These are phyloP conservation scores for Antedon mediterranea DNA, from an alignment of 53 echinoderm and acorn worm species.

Conservation along the genomic window DNA sequence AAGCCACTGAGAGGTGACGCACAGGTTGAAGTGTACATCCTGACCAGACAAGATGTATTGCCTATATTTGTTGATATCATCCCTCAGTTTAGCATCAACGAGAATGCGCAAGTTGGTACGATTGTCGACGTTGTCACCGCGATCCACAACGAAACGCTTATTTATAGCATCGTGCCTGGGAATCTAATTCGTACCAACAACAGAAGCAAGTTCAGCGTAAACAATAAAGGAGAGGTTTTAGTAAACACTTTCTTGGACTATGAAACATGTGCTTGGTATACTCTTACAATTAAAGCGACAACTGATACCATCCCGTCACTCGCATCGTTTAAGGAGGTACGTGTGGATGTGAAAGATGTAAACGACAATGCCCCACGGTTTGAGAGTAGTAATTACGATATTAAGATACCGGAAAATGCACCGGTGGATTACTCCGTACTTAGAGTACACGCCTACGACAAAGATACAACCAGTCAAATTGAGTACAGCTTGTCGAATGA, in stretches of 20 bases:
- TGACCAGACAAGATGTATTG: constrained; percentile 19
- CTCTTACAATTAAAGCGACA: constrained; percentile 56
- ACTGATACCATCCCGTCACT: constrained; percentile 36
- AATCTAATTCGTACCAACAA: constrained; percentile 66
- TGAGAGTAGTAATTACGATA: constrained; percentile 42
- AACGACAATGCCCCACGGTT: constrained; percentile 87
- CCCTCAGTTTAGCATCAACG: constrained; percentile 39
- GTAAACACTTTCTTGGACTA: constrained; percentile 69
- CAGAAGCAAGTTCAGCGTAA: constrained; percentile 62
- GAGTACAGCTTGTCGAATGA: constrained; percentile 40
- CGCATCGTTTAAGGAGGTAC: constrained; percentile 47
- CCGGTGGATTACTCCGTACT: constrained; percentile 38
- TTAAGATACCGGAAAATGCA: constrained; percentile 55
- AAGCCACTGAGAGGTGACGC: constrained; percentile 31
- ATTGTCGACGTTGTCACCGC: constrained; percentile 37
- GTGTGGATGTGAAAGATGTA: constrained; percentile 49
- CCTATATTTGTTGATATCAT: constrained; percentile 45
- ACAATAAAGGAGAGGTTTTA: constrained; percentile 48
- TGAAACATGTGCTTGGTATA: constrained; percentile 63
- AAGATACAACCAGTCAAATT: constrained; percentile 34
- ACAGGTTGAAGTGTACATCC: constrained; percentile 63
- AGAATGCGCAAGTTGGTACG: constrained; percentile 50
- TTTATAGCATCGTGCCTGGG: constrained; percentile 63
- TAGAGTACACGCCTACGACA: constrained; percentile 51
- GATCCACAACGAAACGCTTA: constrained; percentile 22